phyloP scores from a whole-genome alignment of 2,888 invertebrate species.

The Agrilus biguttatus region DNA sequence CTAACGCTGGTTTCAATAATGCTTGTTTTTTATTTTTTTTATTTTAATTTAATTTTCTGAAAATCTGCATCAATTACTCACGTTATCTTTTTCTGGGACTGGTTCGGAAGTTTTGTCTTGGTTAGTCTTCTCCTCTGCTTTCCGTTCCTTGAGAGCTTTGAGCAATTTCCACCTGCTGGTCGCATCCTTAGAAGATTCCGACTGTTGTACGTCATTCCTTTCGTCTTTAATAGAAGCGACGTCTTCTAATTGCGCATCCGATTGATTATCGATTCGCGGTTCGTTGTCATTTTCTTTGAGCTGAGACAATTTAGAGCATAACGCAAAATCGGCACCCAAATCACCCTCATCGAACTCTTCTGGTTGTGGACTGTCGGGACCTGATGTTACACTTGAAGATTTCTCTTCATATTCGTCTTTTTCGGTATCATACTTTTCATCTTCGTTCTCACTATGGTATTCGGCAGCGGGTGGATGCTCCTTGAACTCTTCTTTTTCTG shows the following conservation, averaged over 20 bases:
- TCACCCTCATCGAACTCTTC: slow-evolving; percentile 57
- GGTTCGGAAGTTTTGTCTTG: slow-evolving; percentile 52
- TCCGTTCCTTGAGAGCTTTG: slow-evolving; percentile 77
- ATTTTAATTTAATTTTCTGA: slow-evolving; percentile 53
- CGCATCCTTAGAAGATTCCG: slow-evolving; percentile 21
- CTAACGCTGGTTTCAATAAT: no score
- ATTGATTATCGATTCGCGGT: slow-evolving; percentile 13
- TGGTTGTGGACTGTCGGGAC: slow-evolving; percentile 70
- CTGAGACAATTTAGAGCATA: slow-evolving; percentile 25
- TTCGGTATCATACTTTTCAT: slow-evolving; percentile 6
- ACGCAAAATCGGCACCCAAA: slow-evolving; percentile 34
- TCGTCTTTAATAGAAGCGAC: no score
- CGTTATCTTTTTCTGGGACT: slow-evolving; percentile 54
- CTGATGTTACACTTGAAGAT: slow-evolving; percentile 77
- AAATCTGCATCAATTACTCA: slow-evolving; percentile 55
- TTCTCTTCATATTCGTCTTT: slow-evolving; percentile 34
- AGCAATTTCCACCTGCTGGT: slow-evolving; percentile 80
- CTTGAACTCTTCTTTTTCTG: slow-evolving; percentile 36
- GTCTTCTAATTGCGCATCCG: no score
- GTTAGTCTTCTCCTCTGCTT: slow-evolving; percentile 72
- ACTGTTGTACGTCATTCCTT: no score
- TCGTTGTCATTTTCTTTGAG: slow-evolving; percentile 14
- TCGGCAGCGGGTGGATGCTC: slow-evolving; percentile 24
- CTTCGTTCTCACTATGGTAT: neutral
- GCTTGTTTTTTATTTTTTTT: slow-evolving; percentile 18